Evolutionary conservation across 2,888 invertebrate species (phyloP).

Genomic region (Sminthurides aquaticus): DNA sequence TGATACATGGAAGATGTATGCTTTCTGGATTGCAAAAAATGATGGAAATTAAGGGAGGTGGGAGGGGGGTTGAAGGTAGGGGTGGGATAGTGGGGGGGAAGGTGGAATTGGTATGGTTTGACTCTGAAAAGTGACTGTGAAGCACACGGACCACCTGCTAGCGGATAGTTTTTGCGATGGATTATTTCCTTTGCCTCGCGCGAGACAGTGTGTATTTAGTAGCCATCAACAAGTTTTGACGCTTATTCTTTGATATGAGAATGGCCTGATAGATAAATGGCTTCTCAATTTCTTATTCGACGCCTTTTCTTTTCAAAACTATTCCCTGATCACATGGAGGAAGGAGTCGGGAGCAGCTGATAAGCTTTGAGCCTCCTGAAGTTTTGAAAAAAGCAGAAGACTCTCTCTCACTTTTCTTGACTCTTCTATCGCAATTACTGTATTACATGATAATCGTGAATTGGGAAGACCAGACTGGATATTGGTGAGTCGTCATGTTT

Average conservation of each 20-base stretch:
- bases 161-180: background rate
- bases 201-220: background rate
- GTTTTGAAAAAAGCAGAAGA: background rate
- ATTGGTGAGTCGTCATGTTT: background rate
- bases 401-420: too few relatives aligned
- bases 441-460: background rate
- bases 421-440: background rate
- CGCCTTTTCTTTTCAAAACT: too few relatives aligned
- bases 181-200: background rate
- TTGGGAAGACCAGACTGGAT: background rate
- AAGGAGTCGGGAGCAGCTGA: slow-evolving; percentile 1
- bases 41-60: background rate
- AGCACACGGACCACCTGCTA: background rate
- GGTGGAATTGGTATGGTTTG: too few relatives aligned
- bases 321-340: too few relatives aligned
- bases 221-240: background rate
- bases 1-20: too few relatives aligned
- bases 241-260: background rate
- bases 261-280: background rate
- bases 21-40: too few relatives aligned
- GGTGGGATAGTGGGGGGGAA: too few relatives aligned
- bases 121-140: too few relatives aligned
- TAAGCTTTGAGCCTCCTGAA: background rate
- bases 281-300: background rate
- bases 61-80: too few relatives aligned